phyloP scores from a whole-genome alignment of 2,888 invertebrate species.

The Ectemnius cavifrons region DNA sequence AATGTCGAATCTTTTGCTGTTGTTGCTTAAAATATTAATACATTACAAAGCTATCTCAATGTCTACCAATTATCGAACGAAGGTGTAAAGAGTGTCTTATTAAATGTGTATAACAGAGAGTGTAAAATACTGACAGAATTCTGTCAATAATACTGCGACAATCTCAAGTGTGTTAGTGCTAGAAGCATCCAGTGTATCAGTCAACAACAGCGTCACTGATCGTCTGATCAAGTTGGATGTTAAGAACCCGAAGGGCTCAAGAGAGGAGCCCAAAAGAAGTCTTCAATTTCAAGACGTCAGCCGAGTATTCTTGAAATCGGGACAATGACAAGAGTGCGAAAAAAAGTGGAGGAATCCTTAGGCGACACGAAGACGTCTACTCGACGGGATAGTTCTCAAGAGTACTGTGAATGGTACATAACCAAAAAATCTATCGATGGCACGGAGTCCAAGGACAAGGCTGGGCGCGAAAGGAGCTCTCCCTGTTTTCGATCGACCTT shows the following conservation, averaged over 20 bases:
- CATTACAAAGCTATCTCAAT: slow-evolving; percentile 9
- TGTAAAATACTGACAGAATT: slow-evolving; percentile 18
- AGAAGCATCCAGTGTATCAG: not conserved
- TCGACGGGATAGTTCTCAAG: not conserved
- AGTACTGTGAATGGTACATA: no score
- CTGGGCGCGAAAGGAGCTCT: slow-evolving; percentile 17
- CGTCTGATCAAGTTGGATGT: not conserved
- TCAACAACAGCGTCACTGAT: not conserved
- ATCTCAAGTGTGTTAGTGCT: slow-evolving; percentile 5
- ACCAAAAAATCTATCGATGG: no score
- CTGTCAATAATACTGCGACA: slow-evolving; percentile 4
- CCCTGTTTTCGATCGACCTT: no score
- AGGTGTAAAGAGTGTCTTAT: slow-evolving; percentile 40
- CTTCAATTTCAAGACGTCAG: not conserved
- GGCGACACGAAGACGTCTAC: not conserved
- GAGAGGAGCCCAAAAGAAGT: not conserved
- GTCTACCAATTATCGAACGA: not conserved
- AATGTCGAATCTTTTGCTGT: not conserved
- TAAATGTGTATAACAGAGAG: slow-evolving; percentile 12
- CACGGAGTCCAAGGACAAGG: not conserved
- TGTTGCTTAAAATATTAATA: slow-evolving; percentile 3
- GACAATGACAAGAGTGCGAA: slow-evolving; percentile 32
- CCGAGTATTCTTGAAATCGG: not conserved
- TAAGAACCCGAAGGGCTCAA: not conserved
- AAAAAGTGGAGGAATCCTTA: slow-evolving; percentile 4